phyloP scores from a whole-genome alignment of 2,797 vertebrate species.

The Toxotes lorentzi region DNA sequence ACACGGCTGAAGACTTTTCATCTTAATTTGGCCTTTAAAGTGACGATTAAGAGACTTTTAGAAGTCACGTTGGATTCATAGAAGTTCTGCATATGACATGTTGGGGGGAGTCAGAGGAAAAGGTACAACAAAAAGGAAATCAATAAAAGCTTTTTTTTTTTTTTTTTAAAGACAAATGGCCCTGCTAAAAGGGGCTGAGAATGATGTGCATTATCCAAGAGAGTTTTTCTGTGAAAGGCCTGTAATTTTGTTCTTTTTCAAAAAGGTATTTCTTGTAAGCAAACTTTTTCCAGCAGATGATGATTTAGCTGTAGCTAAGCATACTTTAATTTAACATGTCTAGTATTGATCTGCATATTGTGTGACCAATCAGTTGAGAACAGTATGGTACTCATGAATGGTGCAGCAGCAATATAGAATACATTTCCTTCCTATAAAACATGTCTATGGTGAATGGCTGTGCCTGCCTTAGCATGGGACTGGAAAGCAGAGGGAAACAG shows the following conservation, averaged over 20 bases:
- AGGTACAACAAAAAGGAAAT: slow-evolving; percentile 43
- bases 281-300: slow-evolving; percentile 22
- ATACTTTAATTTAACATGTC: slow-evolving; percentile 9
- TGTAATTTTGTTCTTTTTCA: slow-evolving; percentile 45
- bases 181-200: slow-evolving; percentile 18
- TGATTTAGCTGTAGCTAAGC: slow-evolving; percentile 12
- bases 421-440: background rate
- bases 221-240: slow-evolving; percentile 27
- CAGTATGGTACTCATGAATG: background rate
- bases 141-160: slow-evolving; percentile 34
- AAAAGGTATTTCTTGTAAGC: slow-evolving; percentile 27
- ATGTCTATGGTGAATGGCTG: background rate
- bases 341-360: slow-evolving; percentile 5
- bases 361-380: slow-evolving; percentile 10
- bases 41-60: slow-evolving; percentile 69
- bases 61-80: slow-evolving; percentile 62
- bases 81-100: slow-evolving; percentile 48
- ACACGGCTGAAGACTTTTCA: slow-evolving; percentile 55
- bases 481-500: background rate
- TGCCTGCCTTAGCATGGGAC: background rate
- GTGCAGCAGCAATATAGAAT: background rate
- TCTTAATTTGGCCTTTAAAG: slow-evolving; percentile 76
- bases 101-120: slow-evolving; percentile 27
- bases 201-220: slow-evolving; percentile 31
- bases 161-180: slow-evolving; percentile 26